Percentiles rank a stretch among this genome's conserved stretches.
Conservation (phyloP, 2,113 vertebrate species). For the Cochlearius cochlearius region DNA sequence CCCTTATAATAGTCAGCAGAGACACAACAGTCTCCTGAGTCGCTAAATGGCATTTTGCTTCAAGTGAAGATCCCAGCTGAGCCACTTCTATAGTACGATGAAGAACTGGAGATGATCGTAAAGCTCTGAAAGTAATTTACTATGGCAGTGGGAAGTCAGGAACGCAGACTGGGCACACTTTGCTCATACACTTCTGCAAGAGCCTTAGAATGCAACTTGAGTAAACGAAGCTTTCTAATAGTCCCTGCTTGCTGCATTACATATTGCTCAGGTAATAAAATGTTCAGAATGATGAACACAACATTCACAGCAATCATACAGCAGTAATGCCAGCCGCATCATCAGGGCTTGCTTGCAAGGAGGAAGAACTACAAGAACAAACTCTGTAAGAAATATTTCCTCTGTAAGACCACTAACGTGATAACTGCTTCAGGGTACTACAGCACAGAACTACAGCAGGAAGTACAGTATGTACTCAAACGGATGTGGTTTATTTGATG, state of each 20-base stretch:
- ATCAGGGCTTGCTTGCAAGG: background rate
- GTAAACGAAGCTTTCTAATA: background rate
- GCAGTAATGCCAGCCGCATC: background rate
- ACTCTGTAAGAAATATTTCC: background rate
- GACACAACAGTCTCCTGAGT: background rate
- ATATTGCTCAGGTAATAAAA: background rate
- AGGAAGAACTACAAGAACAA: background rate
- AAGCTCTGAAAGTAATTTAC: background rate
- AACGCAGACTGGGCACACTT: background rate
- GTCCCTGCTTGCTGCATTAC: background rate
- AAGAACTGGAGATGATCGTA: background rate
- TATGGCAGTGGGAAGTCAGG: background rate
- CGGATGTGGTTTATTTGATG: background rate
- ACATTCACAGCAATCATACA: background rate
- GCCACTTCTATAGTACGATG: background rate
- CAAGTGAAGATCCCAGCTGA: background rate
- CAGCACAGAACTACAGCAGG: background rate
- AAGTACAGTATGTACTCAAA: background rate
- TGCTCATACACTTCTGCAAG: background rate
- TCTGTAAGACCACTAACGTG: background rate
- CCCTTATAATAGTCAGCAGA: background rate
- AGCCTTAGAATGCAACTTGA: background rate
- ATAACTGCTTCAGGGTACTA: background rate
- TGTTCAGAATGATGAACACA: background rate
- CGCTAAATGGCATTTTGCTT: background rate